Percentiles rank a stretch among this genome's conserved stretches.
phyloP scores from a whole-genome alignment of 1,140 invertebrate genomes.

The Anastrepha ludens region DNA sequence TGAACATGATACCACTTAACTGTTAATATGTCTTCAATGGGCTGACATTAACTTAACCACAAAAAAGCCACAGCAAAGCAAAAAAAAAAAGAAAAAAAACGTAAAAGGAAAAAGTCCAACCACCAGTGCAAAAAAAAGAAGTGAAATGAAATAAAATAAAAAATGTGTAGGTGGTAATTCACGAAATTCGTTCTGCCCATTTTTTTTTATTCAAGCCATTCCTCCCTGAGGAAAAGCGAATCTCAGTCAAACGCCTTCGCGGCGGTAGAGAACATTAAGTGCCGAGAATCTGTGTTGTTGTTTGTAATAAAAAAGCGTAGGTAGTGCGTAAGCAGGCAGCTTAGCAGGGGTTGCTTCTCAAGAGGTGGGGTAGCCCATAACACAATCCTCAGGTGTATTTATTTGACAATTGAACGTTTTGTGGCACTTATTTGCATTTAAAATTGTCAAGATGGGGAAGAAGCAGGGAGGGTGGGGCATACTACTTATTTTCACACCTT shows the following conservation, averaged over 20 bases:
- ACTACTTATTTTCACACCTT: neutral
- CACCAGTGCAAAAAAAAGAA: constrained; percentile 28
- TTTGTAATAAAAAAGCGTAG: neutral
- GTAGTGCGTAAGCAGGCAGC: neutral
- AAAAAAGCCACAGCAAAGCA: neutral
- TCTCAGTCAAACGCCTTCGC: constrained; percentile 21
- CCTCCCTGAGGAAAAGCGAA: constrained; percentile 12
- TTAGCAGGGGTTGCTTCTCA: neutral
- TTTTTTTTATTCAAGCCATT: constrained; percentile 23
- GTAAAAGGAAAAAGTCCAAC: constrained; percentile 2
- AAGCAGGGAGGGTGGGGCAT: no score
- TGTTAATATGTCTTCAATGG: constrained; percentile 32
- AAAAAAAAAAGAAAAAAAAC: constrained; percentile 9
- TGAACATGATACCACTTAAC: constrained; percentile 53
- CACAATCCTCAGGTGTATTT: constrained; percentile 43
- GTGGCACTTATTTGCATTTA: constrained; percentile 48
- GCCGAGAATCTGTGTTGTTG: constrained; percentile 11
- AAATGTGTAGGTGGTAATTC: constrained; percentile 52
- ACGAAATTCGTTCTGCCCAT: constrained; percentile 20
- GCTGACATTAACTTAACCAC: constrained; percentile 38
- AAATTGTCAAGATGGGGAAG: constrained; percentile 19
- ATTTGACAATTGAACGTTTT: constrained; percentile 47
- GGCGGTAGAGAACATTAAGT: neutral
- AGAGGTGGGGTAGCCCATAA: neutral
- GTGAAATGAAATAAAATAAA: constrained; percentile 49